phyloP scores from a whole-genome alignment of 2,797 vertebrate genomes.

The Alca torda region DNA sequence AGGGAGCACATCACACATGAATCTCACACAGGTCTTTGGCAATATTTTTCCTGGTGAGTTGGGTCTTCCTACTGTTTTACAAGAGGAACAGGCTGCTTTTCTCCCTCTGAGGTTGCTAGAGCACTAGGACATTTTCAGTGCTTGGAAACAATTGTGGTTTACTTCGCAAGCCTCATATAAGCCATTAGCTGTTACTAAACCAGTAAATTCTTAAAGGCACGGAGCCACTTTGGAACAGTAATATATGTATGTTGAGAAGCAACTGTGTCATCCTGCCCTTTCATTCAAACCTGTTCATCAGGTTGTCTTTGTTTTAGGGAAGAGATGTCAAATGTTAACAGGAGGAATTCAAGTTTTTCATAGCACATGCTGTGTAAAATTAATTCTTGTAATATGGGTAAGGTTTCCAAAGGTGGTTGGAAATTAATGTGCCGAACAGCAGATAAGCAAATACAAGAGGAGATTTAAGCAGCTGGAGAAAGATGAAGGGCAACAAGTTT shows the following conservation, averaged over 20 bases:
- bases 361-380: not conserved
- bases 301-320: not conserved
- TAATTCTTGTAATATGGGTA: not conserved
- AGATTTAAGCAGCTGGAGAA: conserved; percentile 38
- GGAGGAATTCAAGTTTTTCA: not conserved
- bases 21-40: not conserved
- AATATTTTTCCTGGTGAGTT: not conserved
- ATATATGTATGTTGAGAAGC: not conserved
- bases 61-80: not conserved
- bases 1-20: not conserved
- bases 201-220: not conserved
- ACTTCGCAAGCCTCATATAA: not conserved
- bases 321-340: not conserved
- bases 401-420: conserved; percentile 15
- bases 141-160: not conserved
- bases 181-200: not conserved
- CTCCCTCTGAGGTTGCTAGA: not conserved
- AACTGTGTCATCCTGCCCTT: not conserved
- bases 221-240: not conserved
- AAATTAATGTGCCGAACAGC: conserved; percentile 3
- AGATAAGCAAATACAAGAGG: conserved; percentile 1
- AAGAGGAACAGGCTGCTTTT: not conserved
- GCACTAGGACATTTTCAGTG: not conserved
- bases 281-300: not conserved
- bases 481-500: not conserved